phyloP scores from a whole-genome alignment of 92 coral and sea anemone genomes.

The Parazoanthus swiftii region DNA sequence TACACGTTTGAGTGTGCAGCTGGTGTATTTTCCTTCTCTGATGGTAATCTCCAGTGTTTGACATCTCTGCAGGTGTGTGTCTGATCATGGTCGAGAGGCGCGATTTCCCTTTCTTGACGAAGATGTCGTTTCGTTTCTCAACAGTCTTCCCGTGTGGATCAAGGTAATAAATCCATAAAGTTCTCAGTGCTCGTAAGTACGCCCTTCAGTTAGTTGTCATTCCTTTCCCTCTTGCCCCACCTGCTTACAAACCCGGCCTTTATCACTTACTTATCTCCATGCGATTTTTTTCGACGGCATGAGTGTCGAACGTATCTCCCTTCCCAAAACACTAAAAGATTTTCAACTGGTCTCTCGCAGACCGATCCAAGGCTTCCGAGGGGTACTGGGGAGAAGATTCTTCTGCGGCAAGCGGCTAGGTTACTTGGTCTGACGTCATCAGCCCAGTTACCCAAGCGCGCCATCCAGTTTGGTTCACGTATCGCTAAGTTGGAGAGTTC shows the following conservation, averaged over 20 bases:
- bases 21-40: background rate
- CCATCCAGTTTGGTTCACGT: conserved; percentile 98
- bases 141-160: conserved; percentile 86
- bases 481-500: conserved; percentile 93
- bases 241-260: too few species aligned
- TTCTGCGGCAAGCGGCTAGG: conserved; percentile 89
- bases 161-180: conserved; percentile 61
- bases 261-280: too few species aligned
- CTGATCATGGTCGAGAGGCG: conserved; percentile 98
- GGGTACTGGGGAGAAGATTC: conserved; percentile 93
- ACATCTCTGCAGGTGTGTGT: conserved; percentile 69
- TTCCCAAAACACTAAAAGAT: background rate
- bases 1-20: background rate
- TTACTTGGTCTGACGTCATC: conserved; percentile 91
- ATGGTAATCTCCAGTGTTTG: background rate
- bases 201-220: too few species aligned
- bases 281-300: too few species aligned
- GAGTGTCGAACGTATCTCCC: too few species aligned
- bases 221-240: too few species aligned
- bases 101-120: conserved; percentile 97
- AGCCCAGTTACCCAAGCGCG: conserved; percentile 88
- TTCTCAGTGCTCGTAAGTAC: background rate
- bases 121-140: conserved; percentile 86
- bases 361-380: conserved; percentile 87
- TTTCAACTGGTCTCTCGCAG: conserved; percentile 45